A percentile compares a stretch with the other conserved stretches of the same genome.
These are phyloP conservation scores for Pedicia rivosa DNA, from an alignment of 2,888 invertebrate species.

Conservation along the genomic window DNA sequence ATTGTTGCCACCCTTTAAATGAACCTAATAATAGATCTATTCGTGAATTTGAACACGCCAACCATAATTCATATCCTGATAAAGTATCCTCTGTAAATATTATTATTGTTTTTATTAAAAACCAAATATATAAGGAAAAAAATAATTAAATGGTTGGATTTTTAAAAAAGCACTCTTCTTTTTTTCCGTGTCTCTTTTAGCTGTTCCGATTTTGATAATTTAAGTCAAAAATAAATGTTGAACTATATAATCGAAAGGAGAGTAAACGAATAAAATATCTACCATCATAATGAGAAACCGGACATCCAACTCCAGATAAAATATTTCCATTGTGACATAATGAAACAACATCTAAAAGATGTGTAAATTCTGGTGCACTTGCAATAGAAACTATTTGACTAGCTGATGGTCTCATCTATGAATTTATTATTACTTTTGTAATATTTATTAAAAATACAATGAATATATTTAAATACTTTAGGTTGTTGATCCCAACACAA, in stretches of 20 bases:
- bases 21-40: constrained; percentile 43
- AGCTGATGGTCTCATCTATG: constrained; percentile 69
- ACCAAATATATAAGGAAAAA: too few relatives aligned
- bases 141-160: too few relatives aligned
- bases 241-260: too few relatives aligned
- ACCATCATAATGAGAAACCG: constrained; percentile 34
- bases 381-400: constrained; percentile 88
- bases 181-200: too few relatives aligned
- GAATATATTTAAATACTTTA: constrained; percentile 23
- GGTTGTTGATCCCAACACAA: constrained; percentile 87
- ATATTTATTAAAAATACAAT: background rate
- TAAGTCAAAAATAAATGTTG: too few relatives aligned
- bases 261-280: too few relatives aligned
- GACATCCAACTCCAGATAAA: constrained; percentile 40
- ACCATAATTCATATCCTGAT: constrained; percentile 55
- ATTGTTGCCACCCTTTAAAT: constrained; percentile 43
- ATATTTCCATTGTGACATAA: constrained; percentile 51
- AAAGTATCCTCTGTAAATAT: constrained; percentile 31
- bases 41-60: constrained; percentile 48
- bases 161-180: too few relatives aligned
- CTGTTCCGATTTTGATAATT: too few relatives aligned
- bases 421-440: background rate
- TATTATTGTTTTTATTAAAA: too few relatives aligned
- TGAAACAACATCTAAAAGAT: constrained; percentile 62
- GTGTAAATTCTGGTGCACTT: constrained; percentile 85